Evolutionary conservation across 2,888 invertebrate species (phyloP), one percentile per base, ranked within the genome.

Genomic region (Meloe dianella): DNA sequence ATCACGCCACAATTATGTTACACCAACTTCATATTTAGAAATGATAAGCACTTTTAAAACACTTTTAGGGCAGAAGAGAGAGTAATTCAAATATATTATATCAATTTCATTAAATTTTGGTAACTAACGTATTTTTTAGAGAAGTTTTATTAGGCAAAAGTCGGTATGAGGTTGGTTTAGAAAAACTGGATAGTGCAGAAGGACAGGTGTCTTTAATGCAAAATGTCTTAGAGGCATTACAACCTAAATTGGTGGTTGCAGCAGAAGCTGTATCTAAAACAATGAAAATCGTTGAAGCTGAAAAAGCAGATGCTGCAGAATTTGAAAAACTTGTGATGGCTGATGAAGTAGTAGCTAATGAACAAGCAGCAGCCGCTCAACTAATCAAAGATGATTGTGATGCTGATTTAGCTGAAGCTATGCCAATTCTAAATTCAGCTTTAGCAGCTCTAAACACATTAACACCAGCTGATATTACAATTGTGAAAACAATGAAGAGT

Each of bases 401-500:
- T 82, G 91, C 92, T 3, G 93, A 96, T 80, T 84, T 98, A 69
- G 92, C 94, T 0, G 95, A 95, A 83, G 97, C 96, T 0, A 90
- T 96, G 86, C 97, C 98, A 0, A 94, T 96, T 65, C 85, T 98
- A 61, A 92, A 96, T 80, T 87, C 91, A 0, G 97, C 98, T 0
- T 84, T 96, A 66, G 89, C 92, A 1, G 96, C 97, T 0, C 85
- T 98, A 2, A 93, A 97, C 76, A 96, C 97, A 0, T 86, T 98
- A 29, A 97, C 96, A 24, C 91, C 93, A 3, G 89, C 91, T 63
- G 98, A 96, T 80, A 95, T 98, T 71, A 93, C 96, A 3, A 90
- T 96, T 70, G 93, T 98, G 51, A 97, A 96, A 84, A 92, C 96
- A 0, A 98, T 98, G 97, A 97, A 96, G 85, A 95, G 92, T 85